A percentile compares a stretch with the other conserved stretches of the same genome.
These are phyloP conservation scores for Rhyacophila evoluta DNA, from an alignment of 2,888 invertebrate genomes.

Conservation along the genomic window DNA sequence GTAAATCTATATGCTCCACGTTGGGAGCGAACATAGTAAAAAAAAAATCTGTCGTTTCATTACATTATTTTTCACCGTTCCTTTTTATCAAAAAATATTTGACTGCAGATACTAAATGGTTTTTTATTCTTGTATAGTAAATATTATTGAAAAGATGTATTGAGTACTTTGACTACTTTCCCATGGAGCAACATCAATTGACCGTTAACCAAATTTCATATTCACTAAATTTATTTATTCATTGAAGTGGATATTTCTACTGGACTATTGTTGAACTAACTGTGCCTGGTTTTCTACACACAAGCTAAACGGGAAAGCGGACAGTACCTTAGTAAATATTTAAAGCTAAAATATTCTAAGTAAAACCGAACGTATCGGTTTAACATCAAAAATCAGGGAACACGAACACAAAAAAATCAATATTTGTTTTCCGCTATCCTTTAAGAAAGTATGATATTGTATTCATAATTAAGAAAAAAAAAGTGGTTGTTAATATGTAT, in stretches of 20 bases:
- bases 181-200: not conserved
- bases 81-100: too few species aligned
- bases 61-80: too few species aligned
- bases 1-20: too few species aligned
- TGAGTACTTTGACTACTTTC: too few species aligned
- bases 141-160: too few species aligned
- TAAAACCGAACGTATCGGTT: not conserved
- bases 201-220: slow-evolving; percentile 9
- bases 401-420: not conserved
- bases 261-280: not conserved
- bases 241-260: not conserved
- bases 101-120: too few species aligned
- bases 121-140: too few species aligned
- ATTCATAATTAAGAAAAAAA: too few species aligned
- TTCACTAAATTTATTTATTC: not conserved
- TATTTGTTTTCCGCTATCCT: not conserved
- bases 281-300: not conserved
- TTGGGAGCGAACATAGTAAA: too few species aligned
- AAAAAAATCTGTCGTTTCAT: too few species aligned
- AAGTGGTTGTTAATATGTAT: too few species aligned
- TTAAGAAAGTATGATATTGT: too few species aligned
- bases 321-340: not conserved
- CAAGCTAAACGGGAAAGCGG: not conserved
- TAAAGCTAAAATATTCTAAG: not conserved
- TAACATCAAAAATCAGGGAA: not conserved